Evolutionary conservation across 2,888 invertebrate species (phyloP).

Genomic region (Drosophila stalkeri): DNA sequence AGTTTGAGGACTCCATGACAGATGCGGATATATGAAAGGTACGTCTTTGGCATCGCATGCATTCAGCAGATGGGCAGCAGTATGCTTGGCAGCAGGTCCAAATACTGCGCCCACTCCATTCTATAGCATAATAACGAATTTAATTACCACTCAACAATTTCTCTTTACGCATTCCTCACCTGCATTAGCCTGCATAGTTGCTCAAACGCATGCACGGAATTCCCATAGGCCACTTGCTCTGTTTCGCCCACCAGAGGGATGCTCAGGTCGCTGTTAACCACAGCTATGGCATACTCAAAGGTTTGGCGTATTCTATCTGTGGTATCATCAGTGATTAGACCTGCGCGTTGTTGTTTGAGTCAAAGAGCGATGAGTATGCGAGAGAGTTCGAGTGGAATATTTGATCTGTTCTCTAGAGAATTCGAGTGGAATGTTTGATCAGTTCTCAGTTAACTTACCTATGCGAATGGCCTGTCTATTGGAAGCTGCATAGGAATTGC

Average conservation of each 20-base stretch:
- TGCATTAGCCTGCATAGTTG: constrained; percentile 86
- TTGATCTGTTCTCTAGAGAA: background rate
- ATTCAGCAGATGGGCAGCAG: constrained; percentile 91
- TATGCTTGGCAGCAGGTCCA: constrained; percentile 90
- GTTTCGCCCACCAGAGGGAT: constrained; percentile 72
- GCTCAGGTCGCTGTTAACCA: constrained; percentile 79
- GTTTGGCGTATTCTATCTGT: constrained; percentile 73
- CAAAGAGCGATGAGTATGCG: constrained; percentile 15
- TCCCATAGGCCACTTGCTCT: constrained; percentile 86
- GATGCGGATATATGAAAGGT: constrained; percentile 92
- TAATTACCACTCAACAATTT: background rate
- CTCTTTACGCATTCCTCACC: constrained; percentile 79
- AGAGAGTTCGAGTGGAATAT: background rate
- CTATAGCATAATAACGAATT: constrained; percentile 75
- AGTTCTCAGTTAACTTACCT: constrained; percentile 48
- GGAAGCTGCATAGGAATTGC: constrained; percentile 36
- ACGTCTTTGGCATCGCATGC: constrained; percentile 93
- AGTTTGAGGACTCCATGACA: constrained; percentile 87
- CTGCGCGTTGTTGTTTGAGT: constrained; percentile 56
- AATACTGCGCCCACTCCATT: constrained; percentile 92
- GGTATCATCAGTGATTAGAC: constrained; percentile 79
- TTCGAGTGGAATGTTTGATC: background rate
- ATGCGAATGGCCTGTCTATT: constrained; percentile 58
- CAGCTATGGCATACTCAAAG: constrained; percentile 82
- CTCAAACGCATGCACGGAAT: constrained; percentile 86